Conservation (phyloP, 2,113 vertebrate genomes). For the Chionomys nivalis region DNA sequence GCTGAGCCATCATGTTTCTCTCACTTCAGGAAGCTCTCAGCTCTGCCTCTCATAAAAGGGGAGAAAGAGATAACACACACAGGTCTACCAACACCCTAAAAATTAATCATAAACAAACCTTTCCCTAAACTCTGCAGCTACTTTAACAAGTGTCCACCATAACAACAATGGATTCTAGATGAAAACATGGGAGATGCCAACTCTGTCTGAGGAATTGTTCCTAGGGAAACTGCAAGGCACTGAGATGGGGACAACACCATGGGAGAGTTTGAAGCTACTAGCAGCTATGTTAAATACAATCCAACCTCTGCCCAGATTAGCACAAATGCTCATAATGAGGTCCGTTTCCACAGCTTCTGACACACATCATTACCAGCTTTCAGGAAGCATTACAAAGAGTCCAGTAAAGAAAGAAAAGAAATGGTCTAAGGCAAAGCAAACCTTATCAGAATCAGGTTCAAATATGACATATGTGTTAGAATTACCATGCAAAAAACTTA, state of each 20-base stretch:
- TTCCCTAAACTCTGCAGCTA: not conserved
- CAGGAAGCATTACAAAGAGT: not conserved
- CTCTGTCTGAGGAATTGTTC: not conserved
- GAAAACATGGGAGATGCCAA: not conserved
- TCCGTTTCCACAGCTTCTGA: not conserved
- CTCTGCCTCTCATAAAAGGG: not conserved
- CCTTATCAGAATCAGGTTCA: not conserved
- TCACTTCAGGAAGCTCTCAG: not conserved
- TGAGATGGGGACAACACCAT: not conserved
- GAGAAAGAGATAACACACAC: not conserved
- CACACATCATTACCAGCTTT: not conserved
- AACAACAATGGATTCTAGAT: not conserved
- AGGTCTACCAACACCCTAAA: not conserved
- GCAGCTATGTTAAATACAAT: not conserved
- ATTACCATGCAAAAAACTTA: not conserved
- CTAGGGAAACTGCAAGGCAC: not conserved
- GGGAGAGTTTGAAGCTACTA: not conserved
- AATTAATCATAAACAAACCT: not conserved
- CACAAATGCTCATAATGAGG: not conserved
- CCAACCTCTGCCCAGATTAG: not conserved
- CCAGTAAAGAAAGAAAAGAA: not conserved
- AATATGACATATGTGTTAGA: not conserved
- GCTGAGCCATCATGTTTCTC: not conserved
- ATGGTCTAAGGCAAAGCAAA: not conserved
- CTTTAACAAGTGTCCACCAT: not conserved